Evolutionary conservation across 53 echinoderm and acorn worm species (phyloP).

Genomic region (Luidia sarsii): DNA sequence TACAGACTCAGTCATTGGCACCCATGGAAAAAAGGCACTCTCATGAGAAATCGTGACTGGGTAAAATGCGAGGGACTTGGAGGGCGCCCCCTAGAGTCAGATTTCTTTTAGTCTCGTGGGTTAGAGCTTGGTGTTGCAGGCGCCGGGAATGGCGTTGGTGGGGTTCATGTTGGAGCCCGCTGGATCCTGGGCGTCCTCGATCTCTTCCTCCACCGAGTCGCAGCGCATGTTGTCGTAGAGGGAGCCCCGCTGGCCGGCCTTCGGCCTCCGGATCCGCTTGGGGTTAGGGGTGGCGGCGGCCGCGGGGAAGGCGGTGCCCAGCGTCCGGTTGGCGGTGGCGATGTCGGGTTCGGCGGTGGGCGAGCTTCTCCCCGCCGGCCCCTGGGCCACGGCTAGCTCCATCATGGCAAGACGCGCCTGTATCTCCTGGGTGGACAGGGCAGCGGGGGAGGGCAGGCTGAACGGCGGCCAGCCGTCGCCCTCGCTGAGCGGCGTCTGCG

Average conservation of each 20-base stretch:
- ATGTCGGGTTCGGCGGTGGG: not conserved
- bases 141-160: not conserved
- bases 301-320: not conserved
- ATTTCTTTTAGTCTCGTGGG: not conserved
- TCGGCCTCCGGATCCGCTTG: not conserved
- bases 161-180: not conserved
- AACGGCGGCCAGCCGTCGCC: not conserved
- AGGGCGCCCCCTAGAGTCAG: not conserved
- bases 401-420: constrained; percentile 17
- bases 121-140: not conserved
- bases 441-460: not conserved
- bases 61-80: too few relatives aligned
- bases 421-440: constrained; percentile 6
- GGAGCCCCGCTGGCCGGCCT: not conserved
- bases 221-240: constrained; percentile 34
- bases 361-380: not conserved
- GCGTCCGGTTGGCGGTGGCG: constrained; percentile 20
- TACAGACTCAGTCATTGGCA: too few relatives aligned
- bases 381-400: not conserved
- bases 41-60: too few relatives aligned
- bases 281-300: too few relatives aligned
- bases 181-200: not conserved
- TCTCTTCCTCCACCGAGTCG: constrained; percentile 26
- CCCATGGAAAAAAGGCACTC: too few relatives aligned
- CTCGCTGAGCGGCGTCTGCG: constrained; percentile 1